phyloP scores from a whole-genome alignment of 2,113 vertebrate genomes.

The Coregonus clupeaformis region DNA sequence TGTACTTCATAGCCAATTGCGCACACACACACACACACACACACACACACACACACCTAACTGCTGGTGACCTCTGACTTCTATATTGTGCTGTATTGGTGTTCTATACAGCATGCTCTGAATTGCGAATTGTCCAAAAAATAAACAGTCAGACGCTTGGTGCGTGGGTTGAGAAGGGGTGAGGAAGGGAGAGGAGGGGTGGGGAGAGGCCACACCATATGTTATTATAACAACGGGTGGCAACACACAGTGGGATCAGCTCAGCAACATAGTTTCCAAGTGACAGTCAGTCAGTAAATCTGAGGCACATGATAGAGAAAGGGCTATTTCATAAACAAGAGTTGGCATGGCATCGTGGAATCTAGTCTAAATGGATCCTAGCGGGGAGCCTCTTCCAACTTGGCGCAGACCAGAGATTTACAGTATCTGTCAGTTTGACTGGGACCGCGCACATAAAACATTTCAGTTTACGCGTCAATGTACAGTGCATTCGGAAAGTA shows the following conservation, averaged over 20 bases:
- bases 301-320: not conserved
- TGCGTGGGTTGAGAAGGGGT: not conserved
- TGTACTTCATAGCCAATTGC: not conserved
- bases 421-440: no score
- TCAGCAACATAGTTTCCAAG: constrained; percentile 4
- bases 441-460: no score
- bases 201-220: not conserved
- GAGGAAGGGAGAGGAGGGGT: not conserved
- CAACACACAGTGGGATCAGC: not conserved
- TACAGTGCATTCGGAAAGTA: no score
- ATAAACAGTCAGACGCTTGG: no score
- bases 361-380: no score
- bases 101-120: no score
- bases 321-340: not conserved
- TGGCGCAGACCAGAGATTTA: no score
- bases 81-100: no score
- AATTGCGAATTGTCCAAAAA: no score
- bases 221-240: not conserved
- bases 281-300: constrained; percentile 8
- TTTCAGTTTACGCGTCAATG: no score
- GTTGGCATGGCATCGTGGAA: not conserved
- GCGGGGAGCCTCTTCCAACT: no score
- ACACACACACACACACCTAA: not conserved
- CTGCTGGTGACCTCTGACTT: no score
- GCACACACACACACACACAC: not conserved